phyloP scores from a whole-genome alignment of 2,888 invertebrate genomes.

The Bellardia pandia region DNA sequence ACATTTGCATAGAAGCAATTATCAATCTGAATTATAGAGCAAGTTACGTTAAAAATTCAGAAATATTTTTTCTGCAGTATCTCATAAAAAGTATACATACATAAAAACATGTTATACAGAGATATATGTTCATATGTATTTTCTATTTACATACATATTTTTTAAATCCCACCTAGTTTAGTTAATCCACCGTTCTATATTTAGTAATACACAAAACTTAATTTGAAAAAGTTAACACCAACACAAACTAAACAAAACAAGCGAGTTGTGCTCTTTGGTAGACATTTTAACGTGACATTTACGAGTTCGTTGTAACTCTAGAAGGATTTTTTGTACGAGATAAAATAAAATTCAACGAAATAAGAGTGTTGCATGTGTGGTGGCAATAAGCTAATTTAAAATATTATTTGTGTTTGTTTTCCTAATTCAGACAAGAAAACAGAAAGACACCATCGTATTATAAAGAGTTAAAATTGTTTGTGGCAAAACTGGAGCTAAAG shows the following conservation, averaged over 20 bases:
- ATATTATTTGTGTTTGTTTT: conserved; percentile 33
- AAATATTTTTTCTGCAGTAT: too few species aligned
- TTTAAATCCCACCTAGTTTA: neutral
- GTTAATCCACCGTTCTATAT: neutral
- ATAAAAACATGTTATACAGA: too few species aligned
- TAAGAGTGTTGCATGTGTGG: conserved; percentile 43
- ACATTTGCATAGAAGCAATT: too few species aligned
- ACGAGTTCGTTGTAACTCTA: conserved; percentile 52
- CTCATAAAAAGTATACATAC: too few species aligned
- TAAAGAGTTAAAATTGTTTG: conserved; percentile 2
- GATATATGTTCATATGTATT: too few species aligned
- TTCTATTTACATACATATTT: neutral
- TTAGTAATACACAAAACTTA: neutral
- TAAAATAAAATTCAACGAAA: conserved; percentile 34
- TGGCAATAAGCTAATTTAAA: conserved; percentile 51
- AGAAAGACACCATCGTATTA: conserved; percentile 29
- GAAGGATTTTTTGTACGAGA: conserved; percentile 33
- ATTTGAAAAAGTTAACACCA: conserved; percentile 2
- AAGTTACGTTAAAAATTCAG: too few species aligned
- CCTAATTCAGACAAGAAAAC: neutral
- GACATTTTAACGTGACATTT: conserved; percentile 58
- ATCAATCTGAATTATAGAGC: too few species aligned
- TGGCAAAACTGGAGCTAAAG: conserved; percentile 18
- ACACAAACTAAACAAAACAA: conserved; percentile 1
- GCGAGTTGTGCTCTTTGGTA: conserved; percentile 23